Percentiles rank a stretch among this genome's conserved stretches.
Evolutionary conservation across 2,113 vertebrate species (phyloP).

Genomic region (Philantomba maxwellii): DNA sequence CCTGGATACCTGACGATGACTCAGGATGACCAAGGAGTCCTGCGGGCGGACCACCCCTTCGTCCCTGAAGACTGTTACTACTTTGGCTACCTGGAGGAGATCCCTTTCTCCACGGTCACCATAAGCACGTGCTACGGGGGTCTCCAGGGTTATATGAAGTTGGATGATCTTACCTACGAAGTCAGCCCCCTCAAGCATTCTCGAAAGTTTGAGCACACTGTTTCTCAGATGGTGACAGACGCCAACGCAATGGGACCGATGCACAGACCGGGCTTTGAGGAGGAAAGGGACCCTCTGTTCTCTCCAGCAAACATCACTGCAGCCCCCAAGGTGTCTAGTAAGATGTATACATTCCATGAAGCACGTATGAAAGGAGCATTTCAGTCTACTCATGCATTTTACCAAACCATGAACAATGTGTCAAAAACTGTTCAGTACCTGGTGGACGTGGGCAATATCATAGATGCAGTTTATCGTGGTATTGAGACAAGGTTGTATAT

Average conservation of each 20-base stretch:
- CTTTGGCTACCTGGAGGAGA: conserved; percentile 67
- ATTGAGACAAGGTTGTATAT: not conserved
- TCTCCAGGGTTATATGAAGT: conserved; percentile 61
- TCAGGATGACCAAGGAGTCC: not conserved
- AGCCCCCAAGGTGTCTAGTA: not conserved
- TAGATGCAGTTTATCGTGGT: not conserved
- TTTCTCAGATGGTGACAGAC: conserved; percentile 63
- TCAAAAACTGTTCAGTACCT: not conserved
- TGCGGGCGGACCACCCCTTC: not conserved
- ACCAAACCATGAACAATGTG: accelerated
- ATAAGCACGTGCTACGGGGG: conserved; percentile 66
- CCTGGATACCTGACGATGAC: conserved; percentile 44
- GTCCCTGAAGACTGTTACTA: conserved; percentile 34
- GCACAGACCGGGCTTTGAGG: accelerated
- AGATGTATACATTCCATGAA: not conserved
- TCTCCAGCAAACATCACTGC: not conserved
- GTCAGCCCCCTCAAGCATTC: conserved; percentile 68
- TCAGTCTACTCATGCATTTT: not conserved
- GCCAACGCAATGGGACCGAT: accelerated
- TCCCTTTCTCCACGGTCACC: conserved; percentile 60
- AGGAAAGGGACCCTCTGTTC: not conserved
- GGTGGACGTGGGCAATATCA: not conserved
- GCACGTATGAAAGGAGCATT: accelerated
- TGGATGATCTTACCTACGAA: conserved; percentile 62
- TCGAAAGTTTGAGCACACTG: conserved; percentile 52